phyloP scores from a whole-genome alignment of 2,797 vertebrate species.

The Anabacerthia variegaticeps region DNA sequence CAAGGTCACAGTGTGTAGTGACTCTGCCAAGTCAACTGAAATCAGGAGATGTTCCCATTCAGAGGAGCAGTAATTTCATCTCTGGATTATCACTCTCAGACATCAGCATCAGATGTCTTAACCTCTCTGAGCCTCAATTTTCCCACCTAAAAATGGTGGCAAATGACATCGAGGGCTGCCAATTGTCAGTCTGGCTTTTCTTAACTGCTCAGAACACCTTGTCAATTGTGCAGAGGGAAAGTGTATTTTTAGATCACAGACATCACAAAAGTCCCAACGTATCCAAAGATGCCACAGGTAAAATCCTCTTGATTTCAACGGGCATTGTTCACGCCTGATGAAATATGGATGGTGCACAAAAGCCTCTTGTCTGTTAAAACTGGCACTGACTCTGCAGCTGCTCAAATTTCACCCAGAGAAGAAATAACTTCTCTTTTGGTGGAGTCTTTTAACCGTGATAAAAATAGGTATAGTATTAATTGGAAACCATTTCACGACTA shows the following conservation, averaged over 20 bases:
- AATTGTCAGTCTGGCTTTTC: not conserved
- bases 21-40: not conserved
- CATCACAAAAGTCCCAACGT: not conserved
- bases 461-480: not conserved
- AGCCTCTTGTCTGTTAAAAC: not conserved
- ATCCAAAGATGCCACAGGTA: not conserved
- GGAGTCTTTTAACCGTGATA: not conserved
- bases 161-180: not conserved
- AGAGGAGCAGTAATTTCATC: not conserved
- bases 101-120: not conserved
- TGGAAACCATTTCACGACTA: not conserved
- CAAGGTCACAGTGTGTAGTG: not conserved
- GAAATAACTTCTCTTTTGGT: not conserved
- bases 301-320: not conserved
- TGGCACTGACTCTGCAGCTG: not conserved
- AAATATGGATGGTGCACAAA: not conserved
- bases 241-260: not conserved
- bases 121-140: not conserved
- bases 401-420: not conserved
- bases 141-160: not conserved
- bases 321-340: not conserved
- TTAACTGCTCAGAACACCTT: not conserved
- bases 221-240: not conserved
- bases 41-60: not conserved
- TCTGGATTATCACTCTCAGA: not conserved